Percentiles rank a stretch among this genome's conserved stretches.
Conservation (phyloP, 2,797 vertebrate species). For the Platyrinchus mystaceus region DNA sequence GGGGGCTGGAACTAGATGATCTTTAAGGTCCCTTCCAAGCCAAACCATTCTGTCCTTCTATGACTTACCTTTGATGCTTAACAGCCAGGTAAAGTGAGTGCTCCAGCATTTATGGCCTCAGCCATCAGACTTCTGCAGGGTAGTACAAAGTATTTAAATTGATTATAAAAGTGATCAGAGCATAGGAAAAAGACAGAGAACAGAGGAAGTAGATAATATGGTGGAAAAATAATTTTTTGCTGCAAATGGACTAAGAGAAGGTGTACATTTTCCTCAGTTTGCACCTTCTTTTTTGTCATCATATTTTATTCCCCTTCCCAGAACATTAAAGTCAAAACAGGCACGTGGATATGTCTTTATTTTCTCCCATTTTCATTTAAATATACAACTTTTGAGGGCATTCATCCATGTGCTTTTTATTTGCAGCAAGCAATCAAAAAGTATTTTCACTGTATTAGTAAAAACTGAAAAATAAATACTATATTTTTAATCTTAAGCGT, state of each 20-base stretch:
- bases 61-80: neutral
- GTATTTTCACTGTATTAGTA: conserved; percentile 23
- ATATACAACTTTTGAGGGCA: neutral
- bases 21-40: neutral
- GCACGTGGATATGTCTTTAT: neutral
- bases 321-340: neutral
- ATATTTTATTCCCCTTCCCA: neutral
- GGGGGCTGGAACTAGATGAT: neutral
- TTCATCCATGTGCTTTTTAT: conserved; percentile 23
- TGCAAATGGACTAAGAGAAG: neutral
- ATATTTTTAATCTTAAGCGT: conserved; percentile 49
- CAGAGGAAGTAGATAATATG: neutral
- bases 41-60: neutral
- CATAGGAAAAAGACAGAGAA: neutral
- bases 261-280: neutral
- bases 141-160: neutral
- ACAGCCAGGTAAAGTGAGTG: neutral
- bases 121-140: neutral
- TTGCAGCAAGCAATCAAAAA: conserved; percentile 35
- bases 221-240: neutral
- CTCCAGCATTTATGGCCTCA: neutral
- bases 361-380: neutral
- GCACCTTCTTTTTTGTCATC: neutral
- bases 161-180: neutral
- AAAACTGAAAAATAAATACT: conserved; percentile 41